Percentiles rank a stretch among this genome's conserved stretches.
These are phyloP conservation scores for Kryptopterus vitreolus DNA, from an alignment of 2,797 vertebrate species.

Conservation along the genomic window DNA sequence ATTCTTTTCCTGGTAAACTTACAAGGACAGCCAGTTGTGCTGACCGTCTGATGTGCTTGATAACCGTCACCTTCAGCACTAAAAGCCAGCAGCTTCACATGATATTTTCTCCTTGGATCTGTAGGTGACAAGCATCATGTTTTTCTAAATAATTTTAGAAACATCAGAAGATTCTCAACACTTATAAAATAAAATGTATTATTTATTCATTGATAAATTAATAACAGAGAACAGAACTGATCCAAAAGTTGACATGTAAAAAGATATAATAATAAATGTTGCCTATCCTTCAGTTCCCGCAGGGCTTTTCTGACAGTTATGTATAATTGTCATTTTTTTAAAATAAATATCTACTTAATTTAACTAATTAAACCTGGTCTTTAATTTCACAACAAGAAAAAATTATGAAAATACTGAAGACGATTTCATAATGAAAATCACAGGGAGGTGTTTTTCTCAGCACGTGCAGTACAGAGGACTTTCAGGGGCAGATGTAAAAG, in stretches of 20 bases:
- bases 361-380: background rate
- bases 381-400: background rate
- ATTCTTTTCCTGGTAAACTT: constrained; percentile 66
- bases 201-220: too few relatives aligned
- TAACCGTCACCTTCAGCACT: constrained; percentile 89
- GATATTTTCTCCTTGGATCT: constrained; percentile 96
- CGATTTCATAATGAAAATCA: background rate
- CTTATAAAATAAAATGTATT: too few relatives aligned
- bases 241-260: background rate
- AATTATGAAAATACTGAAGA: too few relatives aligned
- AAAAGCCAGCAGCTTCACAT: constrained; percentile 88
- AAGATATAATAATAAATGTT: too few relatives aligned
- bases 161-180: background rate
- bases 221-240: too few relatives aligned
- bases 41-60: constrained; percentile 92
- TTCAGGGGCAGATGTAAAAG: constrained; percentile 62
- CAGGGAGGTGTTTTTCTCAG: background rate
- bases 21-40: constrained; percentile 93
- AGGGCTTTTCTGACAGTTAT: background rate
- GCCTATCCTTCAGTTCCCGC: background rate
- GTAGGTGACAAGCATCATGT: constrained; percentile 22
- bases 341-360: background rate
- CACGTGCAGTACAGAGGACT: background rate
- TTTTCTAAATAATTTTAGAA: too few relatives aligned
- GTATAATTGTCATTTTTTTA: too few relatives aligned